Evolutionary conservation across 2,888 invertebrate species (phyloP), one percentile per base, ranked within the genome.

Genomic region (Drosophila subsilvestris): DNA sequence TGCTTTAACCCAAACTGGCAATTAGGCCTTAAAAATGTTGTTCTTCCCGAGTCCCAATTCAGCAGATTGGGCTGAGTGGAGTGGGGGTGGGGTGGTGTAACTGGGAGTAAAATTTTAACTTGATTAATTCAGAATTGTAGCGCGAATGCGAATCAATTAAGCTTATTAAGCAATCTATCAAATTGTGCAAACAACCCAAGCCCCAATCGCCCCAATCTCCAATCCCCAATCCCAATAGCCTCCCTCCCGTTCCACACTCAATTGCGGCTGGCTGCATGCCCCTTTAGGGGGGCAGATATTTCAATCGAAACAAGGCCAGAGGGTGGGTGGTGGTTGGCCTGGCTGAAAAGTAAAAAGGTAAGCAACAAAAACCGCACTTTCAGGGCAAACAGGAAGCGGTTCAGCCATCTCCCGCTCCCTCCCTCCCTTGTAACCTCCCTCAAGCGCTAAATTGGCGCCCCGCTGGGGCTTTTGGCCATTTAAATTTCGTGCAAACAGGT

Each of bases 131-230:
- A 75, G 73, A 89, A 85, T 76, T 75, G 88, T 62, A 55, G 53
- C 51, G 78, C 80, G 72, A 76, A 85, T 66, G 65, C 80, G 77
- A 80, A 84, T 86, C 86, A 88, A 88, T 88, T 89, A 88, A 82
- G 89, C 82, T 87, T 89, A 89, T 88, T 89, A 88, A 86, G 85
- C 82, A 88, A 88, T 89, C 89, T 80, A 87, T 88, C 87, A 88
- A 88, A 80, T 88, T 82, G 78, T 56, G 80, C 75, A 87, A 87
- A 75, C 57, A 75, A 54, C 12, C 48, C 29, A 14, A 47, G 9
- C 43, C 57, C 18, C 1, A 14, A 10, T 12, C 29, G n/a, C n/a
- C n/a, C n/a, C n/a, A n/a, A n/a, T n/a, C 50, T 25, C 32, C 32
- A 37, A 14, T 18, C 25, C 27, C 12, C 37, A n/a, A 10, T 44